phyloP scores from a whole-genome alignment of 2,888 invertebrate species.

The Hyles lineata region DNA sequence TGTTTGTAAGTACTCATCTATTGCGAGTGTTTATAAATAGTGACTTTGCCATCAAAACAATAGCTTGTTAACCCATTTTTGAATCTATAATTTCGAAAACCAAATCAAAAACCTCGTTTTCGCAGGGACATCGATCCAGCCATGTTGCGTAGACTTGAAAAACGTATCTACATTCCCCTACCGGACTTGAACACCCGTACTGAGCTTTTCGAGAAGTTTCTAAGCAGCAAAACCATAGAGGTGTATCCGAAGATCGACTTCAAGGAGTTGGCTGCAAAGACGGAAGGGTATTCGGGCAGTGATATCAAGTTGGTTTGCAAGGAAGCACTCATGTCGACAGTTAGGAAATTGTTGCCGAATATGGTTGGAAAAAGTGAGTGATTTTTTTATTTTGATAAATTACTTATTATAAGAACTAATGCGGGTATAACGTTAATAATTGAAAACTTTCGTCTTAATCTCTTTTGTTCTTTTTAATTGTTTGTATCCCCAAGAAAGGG shows the following conservation, averaged over 20 bases:
- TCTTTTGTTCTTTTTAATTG: too few species aligned
- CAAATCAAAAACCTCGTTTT: too few species aligned
- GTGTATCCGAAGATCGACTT: conserved; percentile 76
- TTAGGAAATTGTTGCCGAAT: conserved; percentile 86
- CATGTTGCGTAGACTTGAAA: conserved; percentile 94
- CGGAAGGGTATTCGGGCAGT: conserved; percentile 93
- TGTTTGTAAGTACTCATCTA: too few species aligned
- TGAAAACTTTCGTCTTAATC: too few species aligned
- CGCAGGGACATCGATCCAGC: conserved; percentile 94
- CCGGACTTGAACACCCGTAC: conserved; percentile 89
- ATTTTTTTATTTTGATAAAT: not conserved
- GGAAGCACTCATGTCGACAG: conserved; percentile 93
- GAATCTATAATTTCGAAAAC: too few species aligned
- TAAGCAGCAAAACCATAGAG: conserved; percentile 79
- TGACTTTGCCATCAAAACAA: too few species aligned
- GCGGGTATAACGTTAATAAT: too few species aligned
- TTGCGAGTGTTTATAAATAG: too few species aligned
- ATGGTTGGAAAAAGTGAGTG: conserved; percentile 64
- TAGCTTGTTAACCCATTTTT: too few species aligned
- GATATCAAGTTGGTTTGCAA: conserved; percentile 95
- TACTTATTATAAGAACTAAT: too few species aligned
- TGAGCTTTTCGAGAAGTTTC: conserved; percentile 87
- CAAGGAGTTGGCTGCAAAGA: conserved; percentile 78
- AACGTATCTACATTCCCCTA: conserved; percentile 91
- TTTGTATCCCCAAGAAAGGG: too few species aligned